Conservation (phyloP, 2,888 invertebrate species). For the Belgica antarctica region DNA sequence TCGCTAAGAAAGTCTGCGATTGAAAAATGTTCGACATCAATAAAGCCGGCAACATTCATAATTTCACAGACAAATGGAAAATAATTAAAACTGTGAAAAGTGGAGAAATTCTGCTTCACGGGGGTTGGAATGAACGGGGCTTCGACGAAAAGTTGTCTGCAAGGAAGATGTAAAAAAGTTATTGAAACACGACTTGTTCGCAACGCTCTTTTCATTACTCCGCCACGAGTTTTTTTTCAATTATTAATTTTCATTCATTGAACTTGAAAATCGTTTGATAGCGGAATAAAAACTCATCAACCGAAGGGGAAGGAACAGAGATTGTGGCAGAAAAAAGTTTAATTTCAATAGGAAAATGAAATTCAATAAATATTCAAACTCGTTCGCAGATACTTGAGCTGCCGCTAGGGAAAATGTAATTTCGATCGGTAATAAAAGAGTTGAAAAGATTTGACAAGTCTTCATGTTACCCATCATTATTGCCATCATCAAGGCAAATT, state of each 20-base stretch:
- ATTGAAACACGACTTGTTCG: conserved; percentile 2
- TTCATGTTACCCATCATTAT: conserved; percentile 13
- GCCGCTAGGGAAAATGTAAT: neutral
- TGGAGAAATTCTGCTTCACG: too few species aligned
- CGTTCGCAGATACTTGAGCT: conserved; percentile 19
- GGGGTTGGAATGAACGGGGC: neutral
- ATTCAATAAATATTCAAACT: conserved; percentile 23
- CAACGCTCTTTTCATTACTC: conserved; percentile 26
- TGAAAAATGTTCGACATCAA: conserved; percentile 28
- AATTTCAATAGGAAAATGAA: conserved; percentile 10
- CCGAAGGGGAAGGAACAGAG: neutral
- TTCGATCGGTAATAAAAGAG: conserved; percentile 13
- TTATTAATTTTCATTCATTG: conserved; percentile 45
- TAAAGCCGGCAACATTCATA: conserved; percentile 20
- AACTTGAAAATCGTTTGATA: conserved; percentile 44
- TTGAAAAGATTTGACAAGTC: conserved; percentile 23
- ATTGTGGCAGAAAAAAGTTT: neutral
- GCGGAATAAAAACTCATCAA: neutral
- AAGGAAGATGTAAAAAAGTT: conserved; percentile 24
- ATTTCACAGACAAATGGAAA: conserved; percentile 21
- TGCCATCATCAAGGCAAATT: conserved; percentile 27
- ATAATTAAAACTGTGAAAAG: conserved; percentile 20
- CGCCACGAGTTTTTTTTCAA: conserved; percentile 30
- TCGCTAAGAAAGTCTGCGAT: too few species aligned
- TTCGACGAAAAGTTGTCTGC: conserved; percentile 15